A percentile compares a stretch with the other conserved stretches of the same genome.
Evolutionary conservation across 2,113 vertebrate species (phyloP).

Genomic region (Psittacus erithacus): DNA sequence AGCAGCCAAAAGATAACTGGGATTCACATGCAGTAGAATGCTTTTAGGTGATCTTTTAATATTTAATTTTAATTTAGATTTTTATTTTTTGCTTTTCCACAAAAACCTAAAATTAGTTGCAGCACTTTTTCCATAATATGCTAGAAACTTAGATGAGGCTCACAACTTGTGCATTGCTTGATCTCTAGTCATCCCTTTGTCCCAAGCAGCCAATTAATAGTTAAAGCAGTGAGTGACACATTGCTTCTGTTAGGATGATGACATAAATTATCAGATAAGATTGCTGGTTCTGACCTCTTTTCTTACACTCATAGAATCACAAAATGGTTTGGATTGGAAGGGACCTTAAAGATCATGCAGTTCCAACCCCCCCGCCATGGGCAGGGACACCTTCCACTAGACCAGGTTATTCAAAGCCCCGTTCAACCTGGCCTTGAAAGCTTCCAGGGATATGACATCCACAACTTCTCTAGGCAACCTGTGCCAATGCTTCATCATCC

Average conservation of each 20-base stretch:
- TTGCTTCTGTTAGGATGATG: background rate
- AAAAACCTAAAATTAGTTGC: background rate
- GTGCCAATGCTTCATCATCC: background rate
- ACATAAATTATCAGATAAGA: background rate
- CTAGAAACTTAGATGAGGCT: background rate
- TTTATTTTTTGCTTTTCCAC: background rate
- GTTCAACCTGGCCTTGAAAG: background rate
- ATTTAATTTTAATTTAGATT: background rate
- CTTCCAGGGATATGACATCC: background rate
- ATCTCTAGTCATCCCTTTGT: background rate
- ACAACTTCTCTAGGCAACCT: background rate
- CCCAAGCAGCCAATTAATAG: background rate
- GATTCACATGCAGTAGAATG: background rate
- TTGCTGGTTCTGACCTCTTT: background rate
- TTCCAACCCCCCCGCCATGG: background rate
- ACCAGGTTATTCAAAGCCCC: background rate
- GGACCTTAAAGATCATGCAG: background rate
- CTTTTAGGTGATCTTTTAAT: background rate
- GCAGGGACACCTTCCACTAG: background rate
- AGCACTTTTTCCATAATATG: background rate
- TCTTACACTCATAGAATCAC: background rate
- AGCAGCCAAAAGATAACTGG: background rate
- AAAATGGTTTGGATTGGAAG: background rate
- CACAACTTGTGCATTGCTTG: accelerated
- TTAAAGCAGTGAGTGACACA: background rate